These are phyloP conservation scores for Oreortyx pictus DNA, from an alignment of 2,797 vertebrate genomes.

Conservation along the genomic window DNA sequence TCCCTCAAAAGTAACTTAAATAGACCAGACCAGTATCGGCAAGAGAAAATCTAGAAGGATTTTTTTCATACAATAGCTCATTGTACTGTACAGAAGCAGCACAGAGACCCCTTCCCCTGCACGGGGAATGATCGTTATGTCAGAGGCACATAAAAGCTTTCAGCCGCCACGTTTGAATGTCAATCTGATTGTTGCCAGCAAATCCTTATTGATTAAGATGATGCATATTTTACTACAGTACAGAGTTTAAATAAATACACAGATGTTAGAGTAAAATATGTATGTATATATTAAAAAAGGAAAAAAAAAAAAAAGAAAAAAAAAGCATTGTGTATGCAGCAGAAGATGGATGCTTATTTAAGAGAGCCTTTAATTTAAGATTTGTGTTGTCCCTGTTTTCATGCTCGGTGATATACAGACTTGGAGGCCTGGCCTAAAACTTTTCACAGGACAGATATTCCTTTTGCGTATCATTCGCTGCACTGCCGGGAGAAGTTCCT, in stretches of 20 bases:
- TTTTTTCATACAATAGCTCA: slow-evolving; percentile 55
- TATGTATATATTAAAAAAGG: slow-evolving; percentile 85
- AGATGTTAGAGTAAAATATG: slow-evolving; percentile 82
- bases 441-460: not conserved
- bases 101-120: slow-evolving; percentile 37
- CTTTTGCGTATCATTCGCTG: not conserved
- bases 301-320: slow-evolving; percentile 68
- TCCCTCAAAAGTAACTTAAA: slow-evolving; percentile 59
- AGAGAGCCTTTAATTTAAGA: slow-evolving; percentile 85
- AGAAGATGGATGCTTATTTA: slow-evolving; percentile 84
- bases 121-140: slow-evolving; percentile 49
- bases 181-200: slow-evolving; percentile 74
- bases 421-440: slow-evolving; percentile 60
- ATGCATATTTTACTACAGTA: slow-evolving; percentile 85
- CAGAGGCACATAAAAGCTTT: slow-evolving; percentile 66
- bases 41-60: slow-evolving; percentile 61
- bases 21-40: slow-evolving; percentile 70
- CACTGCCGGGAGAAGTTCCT: not conserved
- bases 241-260: slow-evolving; percentile 83
- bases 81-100: slow-evolving; percentile 69
- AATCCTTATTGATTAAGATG: slow-evolving; percentile 76
- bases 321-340: slow-evolving; percentile 81
- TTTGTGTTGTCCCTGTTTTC: slow-evolving; percentile 80
- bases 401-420: slow-evolving; percentile 65
- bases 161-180: slow-evolving; percentile 71